These are phyloP conservation scores for Sebastes kiyomatsui DNA, from an alignment of 2,797 vertebrate genomes.

Conservation along the genomic window DNA sequence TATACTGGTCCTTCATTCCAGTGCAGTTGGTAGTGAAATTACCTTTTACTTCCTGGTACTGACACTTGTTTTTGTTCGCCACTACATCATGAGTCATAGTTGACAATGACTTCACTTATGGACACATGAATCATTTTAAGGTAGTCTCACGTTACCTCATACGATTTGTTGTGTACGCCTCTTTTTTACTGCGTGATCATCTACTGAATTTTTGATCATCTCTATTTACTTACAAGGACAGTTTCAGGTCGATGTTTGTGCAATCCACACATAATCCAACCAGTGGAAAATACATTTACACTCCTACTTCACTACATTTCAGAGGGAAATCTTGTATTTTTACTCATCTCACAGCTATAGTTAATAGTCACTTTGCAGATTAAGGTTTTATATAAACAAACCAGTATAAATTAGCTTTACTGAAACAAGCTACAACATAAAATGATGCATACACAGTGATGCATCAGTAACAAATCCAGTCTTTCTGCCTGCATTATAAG, in stretches of 20 bases:
- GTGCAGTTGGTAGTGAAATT: neutral
- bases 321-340: neutral
- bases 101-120: neutral
- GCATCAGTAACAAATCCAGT: neutral
- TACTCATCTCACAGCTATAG: neutral
- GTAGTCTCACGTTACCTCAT: neutral
- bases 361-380: neutral
- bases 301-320: neutral
- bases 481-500: neutral
- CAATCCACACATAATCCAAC: neutral
- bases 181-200: neutral
- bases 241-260: neutral
- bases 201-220: neutral
- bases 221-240: neutral
- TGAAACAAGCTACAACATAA: neutral
- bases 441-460: neutral
- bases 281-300: neutral
- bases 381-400: neutral
- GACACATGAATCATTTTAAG: constrained; percentile 8
- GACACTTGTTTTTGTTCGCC: neutral
- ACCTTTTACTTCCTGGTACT: neutral
- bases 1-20: neutral
- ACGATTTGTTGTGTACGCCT: neutral
- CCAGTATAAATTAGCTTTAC: neutral
- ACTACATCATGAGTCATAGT: constrained; percentile 25